Base-by-base conservation (phyloP, 2,113 vertebrate genomes). In the Corythoichthys intestinalis region DNA sequence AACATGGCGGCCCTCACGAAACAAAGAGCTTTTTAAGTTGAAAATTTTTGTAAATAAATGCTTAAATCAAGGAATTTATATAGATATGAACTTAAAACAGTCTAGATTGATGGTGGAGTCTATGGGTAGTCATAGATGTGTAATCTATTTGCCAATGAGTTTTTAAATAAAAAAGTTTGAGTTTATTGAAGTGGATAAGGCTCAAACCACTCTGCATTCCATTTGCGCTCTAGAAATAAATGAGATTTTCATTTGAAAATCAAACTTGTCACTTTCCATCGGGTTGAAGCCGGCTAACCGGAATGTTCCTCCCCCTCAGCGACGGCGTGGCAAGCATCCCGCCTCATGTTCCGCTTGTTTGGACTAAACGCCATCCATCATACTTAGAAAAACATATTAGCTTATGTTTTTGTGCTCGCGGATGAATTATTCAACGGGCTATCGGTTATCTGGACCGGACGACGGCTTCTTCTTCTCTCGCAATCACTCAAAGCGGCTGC, bases 351-450 rank as follows among this genome's bases (percentile, higher is more conserved):
- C 77, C 68, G 35, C 63, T 77, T 75, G 70, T 64, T 83, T 48
- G 7, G 65, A 74, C 77, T 63, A 64, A 74, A 83, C 12, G 62
- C 82, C 78, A 84, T 89, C 83, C 77, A 85, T 87, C 82, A 87
- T 65, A 75, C 66, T 74, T 67, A 38, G 35, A 71, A 80, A 83
- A 86, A 66, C 66, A 76, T 71, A 79, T 81, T 74, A 79, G 73
- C 76, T 77, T 79, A 65, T 77, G 74, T 77, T 86, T 85, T 72
- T 68, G 56, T 73, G 77, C 65, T 72, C 75, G 56, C 62, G 53
- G 14, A 87, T 86, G 80, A 86, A 84, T 86, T 86, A 87, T 83
- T 87, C 85, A 80, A 68, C 28, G 52, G 71, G 72, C 63, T 49
- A 65, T 73, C 77, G 66, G 80, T 87, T 83, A 77, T 75, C 74